phyloP scores from a whole-genome alignment of 2,888 invertebrate species.

The Ophion ellenae region DNA sequence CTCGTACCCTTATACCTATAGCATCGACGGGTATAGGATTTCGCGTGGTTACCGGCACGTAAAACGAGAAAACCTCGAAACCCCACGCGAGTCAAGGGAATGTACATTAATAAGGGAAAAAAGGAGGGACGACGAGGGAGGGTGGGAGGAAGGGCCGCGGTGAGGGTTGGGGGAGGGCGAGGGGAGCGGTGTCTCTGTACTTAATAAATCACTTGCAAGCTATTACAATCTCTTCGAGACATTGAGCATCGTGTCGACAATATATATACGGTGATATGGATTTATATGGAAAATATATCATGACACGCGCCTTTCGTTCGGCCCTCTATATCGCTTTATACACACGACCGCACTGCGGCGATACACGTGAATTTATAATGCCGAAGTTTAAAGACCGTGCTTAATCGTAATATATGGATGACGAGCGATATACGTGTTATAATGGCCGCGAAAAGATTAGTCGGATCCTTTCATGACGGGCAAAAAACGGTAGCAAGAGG shows the following conservation, averaged over 20 bases:
- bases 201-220: slow-evolving; percentile 33
- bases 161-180: not conserved
- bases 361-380: slow-evolving; percentile 30
- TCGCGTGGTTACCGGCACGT: not conserved
- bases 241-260: slow-evolving; percentile 12
- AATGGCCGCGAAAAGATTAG: no score
- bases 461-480: no score
- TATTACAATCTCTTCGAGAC: slow-evolving; percentile 21
- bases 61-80: slow-evolving; percentile 3
- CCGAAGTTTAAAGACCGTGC: slow-evolving; percentile 27
- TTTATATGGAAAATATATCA: slow-evolving; percentile 31
- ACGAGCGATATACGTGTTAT: not conserved
- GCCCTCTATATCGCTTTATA: slow-evolving; percentile 31
- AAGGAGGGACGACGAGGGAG: not conserved
- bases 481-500: no score
- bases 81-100: not conserved
- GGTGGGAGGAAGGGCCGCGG: not conserved
- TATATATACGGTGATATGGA: slow-evolving; percentile 10
- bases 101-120: not conserved
- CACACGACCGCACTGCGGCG: slow-evolving; percentile 34
- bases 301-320: slow-evolving; percentile 17
- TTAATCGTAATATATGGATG: slow-evolving; percentile 34
- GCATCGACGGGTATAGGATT: not conserved
- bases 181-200: slow-evolving; percentile 18
- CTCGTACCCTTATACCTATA: not conserved